phyloP scores from a whole-genome alignment of 2,888 invertebrate species.

The Steromphala cineraria region DNA sequence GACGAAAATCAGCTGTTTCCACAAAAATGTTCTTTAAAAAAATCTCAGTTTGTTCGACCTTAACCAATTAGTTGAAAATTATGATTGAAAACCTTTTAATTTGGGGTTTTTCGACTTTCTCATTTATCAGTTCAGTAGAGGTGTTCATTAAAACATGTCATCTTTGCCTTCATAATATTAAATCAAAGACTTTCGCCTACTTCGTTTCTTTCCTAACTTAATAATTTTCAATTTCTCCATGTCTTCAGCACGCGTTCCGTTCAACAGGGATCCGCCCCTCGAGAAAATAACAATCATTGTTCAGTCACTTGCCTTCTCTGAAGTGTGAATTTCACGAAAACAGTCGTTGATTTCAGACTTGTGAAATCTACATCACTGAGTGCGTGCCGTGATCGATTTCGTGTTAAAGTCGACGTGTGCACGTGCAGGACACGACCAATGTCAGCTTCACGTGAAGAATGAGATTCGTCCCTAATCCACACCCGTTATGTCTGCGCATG shows the following conservation, averaged over 20 bases:
- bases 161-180: conserved; percentile 4
- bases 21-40: too few relatives aligned
- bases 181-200: neutral
- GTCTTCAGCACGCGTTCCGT: neutral
- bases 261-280: neutral
- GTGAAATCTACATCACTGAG: conserved; percentile 16
- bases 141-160: conserved; percentile 11
- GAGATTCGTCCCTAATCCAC: conserved; percentile 4
- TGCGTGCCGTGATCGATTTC: conserved; percentile 16
- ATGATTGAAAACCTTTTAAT: conserved; percentile 5
- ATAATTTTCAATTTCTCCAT: neutral
- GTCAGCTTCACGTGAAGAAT: conserved; percentile 10
- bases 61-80: neutral
- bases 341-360: conserved; percentile 15
- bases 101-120: neutral
- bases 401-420: conserved; percentile 12
- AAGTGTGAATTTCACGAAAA: conserved; percentile 18
- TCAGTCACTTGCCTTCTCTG: neutral
- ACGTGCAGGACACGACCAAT: neutral
- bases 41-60: neutral
- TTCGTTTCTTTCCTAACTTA: neutral
- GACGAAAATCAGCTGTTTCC: too few relatives aligned
- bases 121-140: neutral
- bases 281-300: conserved; percentile 6
- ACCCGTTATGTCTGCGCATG: conserved; percentile 10